A percentile compares a stretch with the other conserved stretches of the same genome.
phyloP scores from a whole-genome alignment of 2,113 vertebrate species.

The Machaerirhynchus nigripectus region DNA sequence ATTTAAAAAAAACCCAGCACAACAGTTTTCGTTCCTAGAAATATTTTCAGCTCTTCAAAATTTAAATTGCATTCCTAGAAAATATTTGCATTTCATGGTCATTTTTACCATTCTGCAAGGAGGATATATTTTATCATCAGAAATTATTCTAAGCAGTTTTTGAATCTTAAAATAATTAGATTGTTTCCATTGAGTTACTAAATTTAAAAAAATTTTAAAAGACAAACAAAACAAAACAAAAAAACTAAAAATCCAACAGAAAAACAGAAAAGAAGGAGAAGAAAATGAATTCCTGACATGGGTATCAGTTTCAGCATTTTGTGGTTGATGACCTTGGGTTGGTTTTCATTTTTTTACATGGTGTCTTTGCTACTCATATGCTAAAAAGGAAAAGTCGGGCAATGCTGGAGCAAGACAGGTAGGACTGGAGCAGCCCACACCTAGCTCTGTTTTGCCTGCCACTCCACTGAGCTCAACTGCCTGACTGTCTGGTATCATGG shows the following conservation, averaged over 20 bases:
- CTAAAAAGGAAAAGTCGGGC: accelerated
- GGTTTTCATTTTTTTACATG: neutral
- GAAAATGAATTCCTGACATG: neutral
- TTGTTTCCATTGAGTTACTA: neutral
- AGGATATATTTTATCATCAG: neutral
- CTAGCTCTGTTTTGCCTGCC: neutral
- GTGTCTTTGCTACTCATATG: accelerated
- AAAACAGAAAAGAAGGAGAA: too few relatives aligned
- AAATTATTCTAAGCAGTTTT: neutral
- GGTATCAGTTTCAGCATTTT: neutral
- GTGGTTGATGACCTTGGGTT: neutral
- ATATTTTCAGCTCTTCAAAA: neutral
- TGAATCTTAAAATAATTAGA: neutral
- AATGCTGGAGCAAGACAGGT: neutral
- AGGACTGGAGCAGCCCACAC: neutral
- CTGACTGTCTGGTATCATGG: neutral
- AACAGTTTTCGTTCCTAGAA: neutral
- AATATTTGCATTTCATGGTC: neutral
- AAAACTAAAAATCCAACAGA: too few relatives aligned
- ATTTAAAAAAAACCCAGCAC: neutral
- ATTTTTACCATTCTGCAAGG: neutral
- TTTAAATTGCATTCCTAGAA: neutral
- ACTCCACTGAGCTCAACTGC: neutral
- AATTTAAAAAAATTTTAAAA: neutral
- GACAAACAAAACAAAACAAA: too few relatives aligned